Conservation (phyloP, 2,888 invertebrate species). For the Daptonema setosum region DNA sequence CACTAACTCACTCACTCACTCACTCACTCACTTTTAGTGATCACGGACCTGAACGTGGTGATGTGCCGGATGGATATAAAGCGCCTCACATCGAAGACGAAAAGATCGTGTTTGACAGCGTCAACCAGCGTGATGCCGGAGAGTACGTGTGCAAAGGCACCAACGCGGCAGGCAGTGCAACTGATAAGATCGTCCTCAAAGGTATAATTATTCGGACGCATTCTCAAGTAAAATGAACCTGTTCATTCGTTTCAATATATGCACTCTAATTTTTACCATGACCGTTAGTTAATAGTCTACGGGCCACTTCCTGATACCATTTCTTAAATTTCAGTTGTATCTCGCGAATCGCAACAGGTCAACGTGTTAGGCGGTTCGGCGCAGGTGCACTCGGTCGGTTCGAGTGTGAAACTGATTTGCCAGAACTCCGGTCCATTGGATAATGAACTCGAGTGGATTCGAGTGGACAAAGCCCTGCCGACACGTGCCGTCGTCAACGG, state of each 20-base stretch:
- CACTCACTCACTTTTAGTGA: too few species aligned
- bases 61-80: not conserved
- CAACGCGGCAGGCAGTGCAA: not conserved
- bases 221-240: too few species aligned
- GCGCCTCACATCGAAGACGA: not conserved
- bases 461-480: not conserved
- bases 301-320: too few species aligned
- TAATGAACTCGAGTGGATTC: not conserved
- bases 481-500: not conserved
- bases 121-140: not conserved
- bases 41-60: not conserved
- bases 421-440: not conserved
- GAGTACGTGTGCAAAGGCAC: not conserved
- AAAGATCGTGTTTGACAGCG: constrained; percentile 8
- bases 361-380: not conserved
- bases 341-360: not conserved
- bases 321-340: not conserved
- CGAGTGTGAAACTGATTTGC: not conserved
- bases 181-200: not conserved
- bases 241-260: too few species aligned
- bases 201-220: too few species aligned
- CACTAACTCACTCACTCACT: too few species aligned
- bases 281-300: too few species aligned
- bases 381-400: not conserved
- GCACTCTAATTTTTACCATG: too few species aligned